phyloP scores from a whole-genome alignment of 2,888 invertebrate species.

The Ypsolopha sequella region DNA sequence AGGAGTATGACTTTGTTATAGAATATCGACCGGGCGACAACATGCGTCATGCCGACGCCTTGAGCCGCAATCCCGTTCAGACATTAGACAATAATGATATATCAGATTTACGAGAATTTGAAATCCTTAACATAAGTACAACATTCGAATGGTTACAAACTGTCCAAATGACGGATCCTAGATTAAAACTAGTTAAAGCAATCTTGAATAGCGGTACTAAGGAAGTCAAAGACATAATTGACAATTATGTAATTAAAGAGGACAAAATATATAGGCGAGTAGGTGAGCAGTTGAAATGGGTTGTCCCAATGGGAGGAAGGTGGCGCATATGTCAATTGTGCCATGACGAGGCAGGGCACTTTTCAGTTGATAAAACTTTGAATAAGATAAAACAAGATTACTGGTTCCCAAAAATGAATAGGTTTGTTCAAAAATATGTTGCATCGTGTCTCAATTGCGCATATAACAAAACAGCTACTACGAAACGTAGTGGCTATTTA shows the following conservation, averaged over 20 bases:
- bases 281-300: conserved; percentile 13
- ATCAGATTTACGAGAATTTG: conserved; percentile 1
- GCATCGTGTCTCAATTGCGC: conserved; percentile 14
- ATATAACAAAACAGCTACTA: conserved; percentile 9
- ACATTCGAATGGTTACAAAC: conserved; percentile 13
- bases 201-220: not conserved
- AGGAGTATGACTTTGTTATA: conserved; percentile 25
- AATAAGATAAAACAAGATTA: conserved; percentile 10
- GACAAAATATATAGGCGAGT: conserved; percentile 5
- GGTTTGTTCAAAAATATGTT: conserved; percentile 12
- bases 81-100: not conserved
- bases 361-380: conserved; percentile 9
- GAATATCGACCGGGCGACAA: no score
- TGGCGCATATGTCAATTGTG: conserved; percentile 13
- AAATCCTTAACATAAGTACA: conserved; percentile 1
- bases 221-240: not conserved
- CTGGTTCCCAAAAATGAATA: conserved; percentile 10
- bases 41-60: conserved; percentile 22
- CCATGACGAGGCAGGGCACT: conserved; percentile 12
- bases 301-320: conserved; percentile 15
- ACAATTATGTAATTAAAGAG: not conserved
- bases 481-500: conserved; percentile 2
- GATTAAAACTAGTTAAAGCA: conserved; percentile 1
- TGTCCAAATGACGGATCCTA: conserved; percentile 11
- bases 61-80: conserved; percentile 16